Conservation (phyloP, 2,888 invertebrate species). For the Bombylius major region DNA sequence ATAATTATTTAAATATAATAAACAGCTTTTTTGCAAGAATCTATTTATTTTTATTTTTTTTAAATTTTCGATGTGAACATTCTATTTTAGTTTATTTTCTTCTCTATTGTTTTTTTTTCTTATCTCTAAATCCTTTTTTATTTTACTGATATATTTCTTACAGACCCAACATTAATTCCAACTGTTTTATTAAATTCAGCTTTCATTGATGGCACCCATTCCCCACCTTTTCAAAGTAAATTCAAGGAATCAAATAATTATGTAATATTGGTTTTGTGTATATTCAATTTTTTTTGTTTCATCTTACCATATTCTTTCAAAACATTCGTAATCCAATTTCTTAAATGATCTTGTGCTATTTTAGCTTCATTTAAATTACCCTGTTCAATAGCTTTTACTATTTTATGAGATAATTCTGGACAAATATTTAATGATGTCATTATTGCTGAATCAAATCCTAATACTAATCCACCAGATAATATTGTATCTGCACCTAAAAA, state of each 20-base stretch:
- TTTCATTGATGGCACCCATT: slow-evolving; percentile 20
- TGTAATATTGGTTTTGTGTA: not conserved
- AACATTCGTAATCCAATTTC: slow-evolving; percentile 10
- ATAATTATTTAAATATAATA: no score
- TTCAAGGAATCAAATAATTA: not conserved
- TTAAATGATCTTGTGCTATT: slow-evolving; percentile 11
- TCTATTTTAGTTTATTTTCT: no score
- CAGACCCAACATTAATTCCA: slow-evolving; percentile 12
- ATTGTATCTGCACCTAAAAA: slow-evolving; percentile 55
- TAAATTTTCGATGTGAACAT: no score
- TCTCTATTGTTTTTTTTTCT: no score
- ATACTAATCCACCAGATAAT: slow-evolving; percentile 48
- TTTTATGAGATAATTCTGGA: slow-evolving; percentile 44
- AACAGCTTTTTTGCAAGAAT: no score
- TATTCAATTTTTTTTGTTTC: no score
- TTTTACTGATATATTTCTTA: not conserved
- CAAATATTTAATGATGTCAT: slow-evolving; percentile 56
- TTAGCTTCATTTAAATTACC: slow-evolving; percentile 3
- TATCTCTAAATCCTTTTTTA: no score
- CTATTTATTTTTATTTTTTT: no score
- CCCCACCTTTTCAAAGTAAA: slow-evolving; percentile 8
- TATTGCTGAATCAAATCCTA: slow-evolving; percentile 61
- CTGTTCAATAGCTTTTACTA: slow-evolving; percentile 39
- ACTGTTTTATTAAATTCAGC: slow-evolving; percentile 12
- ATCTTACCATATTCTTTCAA: slow-evolving; percentile 11